phyloP scores from a whole-genome alignment of 2,888 invertebrate genomes.

The Hoplodrina ambigua region DNA sequence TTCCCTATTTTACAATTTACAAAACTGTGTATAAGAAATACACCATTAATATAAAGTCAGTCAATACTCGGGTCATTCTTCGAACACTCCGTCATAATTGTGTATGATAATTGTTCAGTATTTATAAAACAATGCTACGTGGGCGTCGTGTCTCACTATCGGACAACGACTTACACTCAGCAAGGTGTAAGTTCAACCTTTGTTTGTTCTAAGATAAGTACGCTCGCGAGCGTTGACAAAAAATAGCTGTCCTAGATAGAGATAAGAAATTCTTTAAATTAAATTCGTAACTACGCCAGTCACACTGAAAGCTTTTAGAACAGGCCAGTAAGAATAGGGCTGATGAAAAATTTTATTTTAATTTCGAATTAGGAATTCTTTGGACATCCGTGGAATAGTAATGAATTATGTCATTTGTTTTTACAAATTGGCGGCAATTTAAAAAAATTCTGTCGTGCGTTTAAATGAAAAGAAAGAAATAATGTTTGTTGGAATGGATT shows the following conservation, averaged over 20 bases:
- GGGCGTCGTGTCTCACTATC: slow-evolving; percentile 62
- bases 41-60: neutral
- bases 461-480: too few species aligned
- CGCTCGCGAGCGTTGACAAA: slow-evolving; percentile 7
- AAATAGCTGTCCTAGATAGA: slow-evolving; percentile 26
- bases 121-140: slow-evolving; percentile 47
- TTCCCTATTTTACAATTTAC: too few species aligned
- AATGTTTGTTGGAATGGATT: too few species aligned
- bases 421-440: too few species aligned
- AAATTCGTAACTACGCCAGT: neutral
- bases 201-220: slow-evolving; percentile 68
- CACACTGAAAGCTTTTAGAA: too few species aligned
- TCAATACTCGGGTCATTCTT: slow-evolving; percentile 13
- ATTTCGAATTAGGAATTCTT: too few species aligned
- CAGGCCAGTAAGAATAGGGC: too few species aligned
- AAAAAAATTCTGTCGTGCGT: too few species aligned
- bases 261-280: neutral
- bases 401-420: too few species aligned
- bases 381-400: neutral
- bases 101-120: slow-evolving; percentile 32
- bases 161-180: slow-evolving; percentile 66
- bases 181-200: slow-evolving; percentile 61
- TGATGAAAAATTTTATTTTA: too few species aligned
- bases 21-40: neutral
- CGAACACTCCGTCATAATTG: neutral